Conservation (phyloP, 2,113 vertebrate genomes). For the Spermophilus dauricus region DNA sequence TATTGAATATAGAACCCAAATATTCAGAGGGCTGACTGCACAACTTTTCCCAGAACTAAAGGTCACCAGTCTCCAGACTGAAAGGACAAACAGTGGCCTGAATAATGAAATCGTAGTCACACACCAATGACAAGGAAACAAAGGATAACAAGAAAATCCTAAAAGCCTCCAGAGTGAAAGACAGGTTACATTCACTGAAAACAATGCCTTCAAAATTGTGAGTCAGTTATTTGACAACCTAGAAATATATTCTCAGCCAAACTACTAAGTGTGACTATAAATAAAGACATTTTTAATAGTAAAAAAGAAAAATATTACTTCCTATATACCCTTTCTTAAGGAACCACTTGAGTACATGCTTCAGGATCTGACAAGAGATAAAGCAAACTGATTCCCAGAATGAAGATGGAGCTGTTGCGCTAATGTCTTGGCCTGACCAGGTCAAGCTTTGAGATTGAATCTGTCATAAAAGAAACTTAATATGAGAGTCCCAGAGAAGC, state of each 20-base stretch:
- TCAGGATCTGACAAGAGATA: neutral
- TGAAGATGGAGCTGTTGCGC: too few species aligned
- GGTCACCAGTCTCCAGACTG: neutral
- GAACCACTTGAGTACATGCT: neutral
- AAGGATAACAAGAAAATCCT: conserved; percentile 47
- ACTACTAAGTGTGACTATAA: neutral
- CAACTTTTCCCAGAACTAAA: conserved; percentile 37
- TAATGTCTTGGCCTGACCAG: neutral
- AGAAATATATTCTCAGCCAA: conserved; percentile 22
- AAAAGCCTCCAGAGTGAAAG: neutral
- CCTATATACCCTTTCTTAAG: neutral
- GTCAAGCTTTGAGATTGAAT: neutral
- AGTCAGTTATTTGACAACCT: conserved; percentile 31
- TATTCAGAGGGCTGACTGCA: neutral
- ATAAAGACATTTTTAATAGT: neutral
- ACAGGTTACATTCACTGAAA: neutral
- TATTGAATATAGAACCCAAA: neutral
- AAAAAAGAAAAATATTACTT: neutral
- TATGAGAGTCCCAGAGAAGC: neutral
- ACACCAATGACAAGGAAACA: neutral
- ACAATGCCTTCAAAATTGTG: conserved; percentile 27
- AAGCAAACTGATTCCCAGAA: too few species aligned
- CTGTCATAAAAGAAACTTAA: conserved; percentile 10
- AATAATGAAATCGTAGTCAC: neutral
- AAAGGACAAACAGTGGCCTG: neutral